phyloP scores from a whole-genome alignment of 2,888 invertebrate genomes.

The Eupelmus urozonus region DNA sequence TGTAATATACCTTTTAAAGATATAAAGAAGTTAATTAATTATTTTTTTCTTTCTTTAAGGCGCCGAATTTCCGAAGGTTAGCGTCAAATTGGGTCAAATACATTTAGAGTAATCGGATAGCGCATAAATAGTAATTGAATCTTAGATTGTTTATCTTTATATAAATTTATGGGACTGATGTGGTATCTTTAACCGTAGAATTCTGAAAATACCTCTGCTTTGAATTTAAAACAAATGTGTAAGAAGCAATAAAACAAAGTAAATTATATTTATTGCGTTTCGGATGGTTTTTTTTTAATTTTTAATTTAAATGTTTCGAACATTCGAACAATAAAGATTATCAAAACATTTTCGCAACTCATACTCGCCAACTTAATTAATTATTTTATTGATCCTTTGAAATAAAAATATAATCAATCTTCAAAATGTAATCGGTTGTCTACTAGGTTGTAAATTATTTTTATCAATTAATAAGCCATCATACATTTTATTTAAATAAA shows the following conservation, averaged over 20 bases:
- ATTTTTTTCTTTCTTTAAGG: not conserved
- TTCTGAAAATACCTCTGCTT: not conserved
- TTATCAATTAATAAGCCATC: not conserved
- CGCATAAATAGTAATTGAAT: not conserved
- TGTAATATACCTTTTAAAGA: not conserved
- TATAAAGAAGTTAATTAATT: conserved; percentile 8
- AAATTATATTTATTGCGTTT: not conserved
- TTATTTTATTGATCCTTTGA: too few relatives aligned
- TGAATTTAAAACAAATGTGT: not conserved
- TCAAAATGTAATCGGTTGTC: not conserved
- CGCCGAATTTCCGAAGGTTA: conserved; percentile 19
- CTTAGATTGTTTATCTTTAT: not conserved
- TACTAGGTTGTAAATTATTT: conserved; percentile 5
- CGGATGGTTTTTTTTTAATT: not conserved
- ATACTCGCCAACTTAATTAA: too few relatives aligned
- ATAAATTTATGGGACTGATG: too few relatives aligned
- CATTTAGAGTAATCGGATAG: conserved; percentile 5
- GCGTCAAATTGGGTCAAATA: conserved; percentile 5
- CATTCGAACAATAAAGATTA: too few relatives aligned
- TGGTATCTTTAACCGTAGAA: not conserved
- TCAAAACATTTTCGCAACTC: too few relatives aligned
- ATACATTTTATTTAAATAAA: not conserved
- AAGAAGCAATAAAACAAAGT: not conserved
- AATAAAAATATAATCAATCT: not conserved
- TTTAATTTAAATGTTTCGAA: not conserved